phyloP scores from a whole-genome alignment of 2,113 vertebrate species.

The Saguinus midas region DNA sequence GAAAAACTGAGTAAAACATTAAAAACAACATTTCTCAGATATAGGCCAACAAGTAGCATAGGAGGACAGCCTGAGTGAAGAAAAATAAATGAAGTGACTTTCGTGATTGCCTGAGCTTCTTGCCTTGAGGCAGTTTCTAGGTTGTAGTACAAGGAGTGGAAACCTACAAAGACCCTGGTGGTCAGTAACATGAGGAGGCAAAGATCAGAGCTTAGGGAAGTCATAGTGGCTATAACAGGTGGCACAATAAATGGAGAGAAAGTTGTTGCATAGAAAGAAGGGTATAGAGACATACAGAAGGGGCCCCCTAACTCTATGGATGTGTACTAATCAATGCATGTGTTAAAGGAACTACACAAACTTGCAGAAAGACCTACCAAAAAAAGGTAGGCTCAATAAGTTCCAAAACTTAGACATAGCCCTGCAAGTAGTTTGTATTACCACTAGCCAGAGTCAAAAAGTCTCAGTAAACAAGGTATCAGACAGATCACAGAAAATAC shows the following conservation, averaged over 20 bases:
- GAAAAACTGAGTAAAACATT: neutral
- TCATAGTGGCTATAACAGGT: neutral
- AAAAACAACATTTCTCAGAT: neutral
- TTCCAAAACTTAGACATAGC: neutral
- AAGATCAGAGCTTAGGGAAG: neutral
- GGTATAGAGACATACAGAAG: neutral
- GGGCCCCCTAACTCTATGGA: rapidly evolving
- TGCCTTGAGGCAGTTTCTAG: neutral
- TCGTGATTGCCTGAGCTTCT: neutral
- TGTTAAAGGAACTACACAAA: neutral
- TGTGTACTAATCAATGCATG: neutral
- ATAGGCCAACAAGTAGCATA: neutral
- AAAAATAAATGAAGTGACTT: neutral
- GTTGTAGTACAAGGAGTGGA: neutral
- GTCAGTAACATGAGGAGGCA: neutral
- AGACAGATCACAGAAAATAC: neutral
- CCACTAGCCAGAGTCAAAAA: neutral
- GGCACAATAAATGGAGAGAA: neutral
- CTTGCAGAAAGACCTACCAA: neutral
- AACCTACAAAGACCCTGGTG: neutral
- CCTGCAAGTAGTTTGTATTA: neutral
- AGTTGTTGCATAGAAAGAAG: neutral
- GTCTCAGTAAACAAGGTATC: neutral
- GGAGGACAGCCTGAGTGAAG: neutral
- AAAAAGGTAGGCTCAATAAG: neutral